Evolutionary conservation across 2,113 vertebrate genomes (phyloP), one percentile per base, ranked within the genome.

Genomic region (Gorilla gorilla): DNA sequence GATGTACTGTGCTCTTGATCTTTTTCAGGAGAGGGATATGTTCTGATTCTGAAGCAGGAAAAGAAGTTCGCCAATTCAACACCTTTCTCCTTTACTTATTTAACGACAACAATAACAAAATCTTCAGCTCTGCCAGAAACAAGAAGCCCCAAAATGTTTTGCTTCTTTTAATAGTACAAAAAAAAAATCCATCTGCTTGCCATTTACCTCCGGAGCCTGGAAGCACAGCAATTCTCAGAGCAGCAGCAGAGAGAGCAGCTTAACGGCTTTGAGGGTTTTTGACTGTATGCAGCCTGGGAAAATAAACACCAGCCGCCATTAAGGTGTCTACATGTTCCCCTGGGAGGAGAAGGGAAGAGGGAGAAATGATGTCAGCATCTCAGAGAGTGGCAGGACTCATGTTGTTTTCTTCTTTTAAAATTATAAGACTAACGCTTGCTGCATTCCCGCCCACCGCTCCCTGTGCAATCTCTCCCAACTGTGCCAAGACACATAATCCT

Each of bases 141-240:
- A 79, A 96, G 70, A 94, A 79, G 8, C 20, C 48, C 30, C 7
- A 55, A 68, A 59, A 80, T 55, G 82, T 83, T 96, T 96, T 72
- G 61, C 18, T 93, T 48, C 87, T 96, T 95, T 97, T 61, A 90
- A 87, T 45, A 84, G 86, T 30, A 38, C 68, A 80, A 66, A 64
- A 73, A 57, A 75, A 38, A 85, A 32, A 75, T 88, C 89, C 85
- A 96, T 92, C 96, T 96, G 78, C 50, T 87, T 92, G 82, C 40
- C 68, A 30, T 94, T 97, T 89, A 82, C 85, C 78, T 76, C 35
- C 0, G 0, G 43, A 93, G 32, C 8, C 92, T 64, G 72, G 84
- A 68, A 96, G 32, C 1, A 0, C 17, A 23, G 10, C n/a, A 52
- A 59, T 57, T 93, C 82, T 87, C 96, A 64, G 59, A 68, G 59